A percentile compares a stretch with the other conserved stretches of the same genome.
Evolutionary conservation across 2,113 vertebrate species (phyloP).

Genomic region (Bungarus multicinctus): DNA sequence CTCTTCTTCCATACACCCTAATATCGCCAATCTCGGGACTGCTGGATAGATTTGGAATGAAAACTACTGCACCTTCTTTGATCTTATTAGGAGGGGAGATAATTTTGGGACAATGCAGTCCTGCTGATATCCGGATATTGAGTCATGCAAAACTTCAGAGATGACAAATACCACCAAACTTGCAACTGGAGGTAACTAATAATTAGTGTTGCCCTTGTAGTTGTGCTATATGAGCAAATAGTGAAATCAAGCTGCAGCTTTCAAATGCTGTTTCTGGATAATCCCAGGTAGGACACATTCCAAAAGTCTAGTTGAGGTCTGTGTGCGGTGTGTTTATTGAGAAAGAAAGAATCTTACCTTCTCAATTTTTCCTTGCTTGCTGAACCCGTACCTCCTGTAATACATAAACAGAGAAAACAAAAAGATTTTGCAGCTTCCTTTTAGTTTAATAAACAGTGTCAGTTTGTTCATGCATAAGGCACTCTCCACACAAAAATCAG

Average conservation of each 20-base stretch:
- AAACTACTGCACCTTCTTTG: not conserved
- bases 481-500: not conserved
- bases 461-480: constrained; percentile 6
- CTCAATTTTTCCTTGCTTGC: constrained; percentile 81
- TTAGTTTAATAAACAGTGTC: not conserved
- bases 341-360: constrained; percentile 73
- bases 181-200: not conserved
- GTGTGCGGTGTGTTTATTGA: not conserved
- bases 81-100: not conserved
- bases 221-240: not conserved
- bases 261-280: not conserved
- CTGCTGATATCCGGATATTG: not conserved
- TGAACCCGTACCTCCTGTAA: constrained; percentile 87
- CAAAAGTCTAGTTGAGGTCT: not conserved
- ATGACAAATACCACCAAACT: not conserved
- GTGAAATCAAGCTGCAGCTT: not conserved
- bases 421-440: not conserved
- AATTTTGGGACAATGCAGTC: not conserved
- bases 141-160: not conserved
- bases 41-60: not conserved
- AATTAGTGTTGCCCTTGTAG: not conserved
- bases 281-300: not conserved
- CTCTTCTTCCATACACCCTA: not conserved
- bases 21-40: not conserved
- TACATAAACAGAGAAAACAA: constrained; percentile 19